Conservation (phyloP, 2,888 invertebrate genomes). For the Acrobasis repandana region DNA sequence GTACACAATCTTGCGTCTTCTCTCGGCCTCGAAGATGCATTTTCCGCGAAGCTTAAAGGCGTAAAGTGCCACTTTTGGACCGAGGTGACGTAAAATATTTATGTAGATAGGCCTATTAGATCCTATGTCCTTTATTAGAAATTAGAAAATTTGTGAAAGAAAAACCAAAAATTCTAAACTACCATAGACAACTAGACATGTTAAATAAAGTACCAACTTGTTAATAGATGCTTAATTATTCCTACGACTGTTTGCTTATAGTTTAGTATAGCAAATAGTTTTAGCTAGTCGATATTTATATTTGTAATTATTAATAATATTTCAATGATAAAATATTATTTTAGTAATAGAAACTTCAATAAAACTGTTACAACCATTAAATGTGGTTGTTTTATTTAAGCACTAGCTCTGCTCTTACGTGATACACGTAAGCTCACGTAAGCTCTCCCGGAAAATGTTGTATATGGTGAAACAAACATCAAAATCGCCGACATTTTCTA, state of each 20-base stretch:
- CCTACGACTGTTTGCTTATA: slow-evolving; percentile 53
- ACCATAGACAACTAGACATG: slow-evolving; percentile 18
- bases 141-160: slow-evolving; percentile 14
- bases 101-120: slow-evolving; percentile 24
- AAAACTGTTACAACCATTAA: slow-evolving; percentile 49
- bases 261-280: slow-evolving; percentile 40
- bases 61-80: too few species aligned
- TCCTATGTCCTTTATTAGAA: slow-evolving; percentile 24
- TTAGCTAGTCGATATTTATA: slow-evolving; percentile 40
- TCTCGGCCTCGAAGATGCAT: too few species aligned
- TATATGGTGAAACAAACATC: too few species aligned
- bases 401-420: background rate
- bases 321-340: slow-evolving; percentile 32
- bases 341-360: slow-evolving; percentile 40
- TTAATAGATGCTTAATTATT: slow-evolving; percentile 55
- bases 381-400: slow-evolving; percentile 34
- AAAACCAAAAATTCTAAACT: slow-evolving; percentile 31
- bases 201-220: slow-evolving; percentile 30
- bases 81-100: slow-evolving; percentile 1
- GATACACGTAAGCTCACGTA: too few species aligned
- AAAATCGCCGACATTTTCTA: too few species aligned
- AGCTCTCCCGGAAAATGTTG: too few species aligned
- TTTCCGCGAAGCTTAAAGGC: too few species aligned
- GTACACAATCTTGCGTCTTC: too few species aligned
- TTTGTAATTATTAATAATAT: slow-evolving; percentile 34